A percentile compares a stretch with the other conserved stretches of the same genome.
Evolutionary conservation across 2,113 vertebrate species (phyloP).

Genomic region (Cochlearius cochlearius): DNA sequence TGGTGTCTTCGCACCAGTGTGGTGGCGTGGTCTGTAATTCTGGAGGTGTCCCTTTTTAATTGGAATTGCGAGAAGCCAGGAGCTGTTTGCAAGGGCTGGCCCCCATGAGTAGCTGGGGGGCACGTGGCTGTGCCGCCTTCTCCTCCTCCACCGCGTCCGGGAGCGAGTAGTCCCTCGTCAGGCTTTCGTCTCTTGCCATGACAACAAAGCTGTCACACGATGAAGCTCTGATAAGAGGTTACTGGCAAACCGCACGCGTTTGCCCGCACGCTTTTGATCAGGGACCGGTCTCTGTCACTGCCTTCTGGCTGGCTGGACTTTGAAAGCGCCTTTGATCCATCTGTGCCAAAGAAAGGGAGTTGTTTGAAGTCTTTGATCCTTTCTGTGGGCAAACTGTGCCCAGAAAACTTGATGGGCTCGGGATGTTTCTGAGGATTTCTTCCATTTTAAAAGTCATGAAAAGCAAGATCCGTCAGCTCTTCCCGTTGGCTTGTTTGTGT

Average conservation of each 20-base stretch:
- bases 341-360: not conserved
- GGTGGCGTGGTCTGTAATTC: not conserved
- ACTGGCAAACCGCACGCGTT: rapidly evolving
- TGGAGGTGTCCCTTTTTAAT: not conserved
- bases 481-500: not conserved
- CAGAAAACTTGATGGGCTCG: not conserved
- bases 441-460: not conserved
- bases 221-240: not conserved
- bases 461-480: not conserved
- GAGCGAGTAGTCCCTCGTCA: not conserved
- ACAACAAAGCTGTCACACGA: not conserved
- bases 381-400: not conserved
- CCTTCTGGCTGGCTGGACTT: not conserved
- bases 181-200: not conserved
- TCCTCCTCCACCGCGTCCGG: not conserved
- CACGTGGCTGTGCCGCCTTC: not conserved
- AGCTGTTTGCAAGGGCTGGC: not conserved
- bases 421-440: not conserved
- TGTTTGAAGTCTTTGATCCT: not conserved
- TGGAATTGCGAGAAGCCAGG: not conserved
- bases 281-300: not conserved
- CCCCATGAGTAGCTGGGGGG: not conserved
- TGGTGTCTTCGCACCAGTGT: not conserved
- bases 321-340: not conserved
- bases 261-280: not conserved